Percentiles rank a stretch among this genome's conserved stretches.
Conservation (phyloP, 2,888 invertebrate species). For the Plagodis dolabraria region DNA sequence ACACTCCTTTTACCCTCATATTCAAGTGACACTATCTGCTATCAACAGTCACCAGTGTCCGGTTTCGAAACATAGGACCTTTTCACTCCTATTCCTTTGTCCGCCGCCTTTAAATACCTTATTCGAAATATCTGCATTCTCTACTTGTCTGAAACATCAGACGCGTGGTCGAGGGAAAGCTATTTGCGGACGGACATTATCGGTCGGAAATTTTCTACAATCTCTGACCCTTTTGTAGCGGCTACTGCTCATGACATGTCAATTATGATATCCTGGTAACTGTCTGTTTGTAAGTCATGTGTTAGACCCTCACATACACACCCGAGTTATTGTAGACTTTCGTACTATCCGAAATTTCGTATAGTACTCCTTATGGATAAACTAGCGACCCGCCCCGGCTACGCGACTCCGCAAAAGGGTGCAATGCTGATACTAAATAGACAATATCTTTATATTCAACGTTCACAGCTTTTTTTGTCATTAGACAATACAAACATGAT, state of each 20-base stretch:
- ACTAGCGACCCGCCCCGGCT: no score
- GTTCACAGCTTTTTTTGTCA: no score
- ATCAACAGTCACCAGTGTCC: conserved; percentile 19
- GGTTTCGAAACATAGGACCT: conserved; percentile 27
- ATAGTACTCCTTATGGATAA: no score
- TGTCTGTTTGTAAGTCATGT: conserved; percentile 15
- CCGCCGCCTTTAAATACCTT: conserved; percentile 42
- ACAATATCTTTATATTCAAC: no score
- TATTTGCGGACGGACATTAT: conserved; percentile 77
- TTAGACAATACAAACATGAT: no score
- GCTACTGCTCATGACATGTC: conserved; percentile 79
- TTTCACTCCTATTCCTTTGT: conserved; percentile 28
- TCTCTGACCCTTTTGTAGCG: conserved; percentile 77
- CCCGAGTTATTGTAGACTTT: no score
- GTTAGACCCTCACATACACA: no score
- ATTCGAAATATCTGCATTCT: conserved; percentile 64
- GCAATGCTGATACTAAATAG: no score
- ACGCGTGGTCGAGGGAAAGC: conserved; percentile 60
- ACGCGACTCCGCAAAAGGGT: no score
- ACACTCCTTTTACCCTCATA: conserved; percentile 6
- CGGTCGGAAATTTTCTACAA: conserved; percentile 77
- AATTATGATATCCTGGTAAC: conserved; percentile 76
- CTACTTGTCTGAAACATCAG: conserved; percentile 42
- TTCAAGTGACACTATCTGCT: conserved; percentile 29
- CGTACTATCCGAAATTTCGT: no score